Percentiles rank a stretch among this genome's conserved stretches.
These are phyloP conservation scores for Notothenia rossii DNA, from an alignment of 2,113 vertebrate genomes.

Conservation along the genomic window DNA sequence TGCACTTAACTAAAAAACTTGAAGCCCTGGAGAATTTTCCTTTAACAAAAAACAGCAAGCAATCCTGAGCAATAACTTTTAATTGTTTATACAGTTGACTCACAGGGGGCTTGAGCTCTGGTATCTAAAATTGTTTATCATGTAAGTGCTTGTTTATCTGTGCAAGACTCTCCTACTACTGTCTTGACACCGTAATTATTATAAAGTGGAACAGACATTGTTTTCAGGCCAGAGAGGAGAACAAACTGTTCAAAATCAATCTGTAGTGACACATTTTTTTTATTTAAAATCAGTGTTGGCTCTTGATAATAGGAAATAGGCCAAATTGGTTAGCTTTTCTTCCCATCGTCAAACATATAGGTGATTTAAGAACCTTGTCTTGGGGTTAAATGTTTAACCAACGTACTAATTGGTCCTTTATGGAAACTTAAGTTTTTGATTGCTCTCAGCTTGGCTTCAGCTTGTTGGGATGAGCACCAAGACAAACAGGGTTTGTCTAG, in stretches of 20 bases:
- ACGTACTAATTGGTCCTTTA: background rate
- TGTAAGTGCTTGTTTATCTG: conserved; percentile 29
- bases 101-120: conserved; percentile 51
- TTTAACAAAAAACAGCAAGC: conserved; percentile 43
- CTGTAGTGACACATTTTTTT: background rate
- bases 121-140: conserved; percentile 45
- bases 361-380: conserved; percentile 3
- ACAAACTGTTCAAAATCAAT: background rate
- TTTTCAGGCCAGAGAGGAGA: background rate
- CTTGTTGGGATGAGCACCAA: conserved; percentile 67
- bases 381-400: conserved; percentile 4
- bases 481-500: conserved; percentile 65
- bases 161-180: conserved; percentile 31
- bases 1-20: conserved; percentile 33
- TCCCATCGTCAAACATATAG: background rate
- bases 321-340: background rate
- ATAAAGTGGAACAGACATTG: conserved; percentile 7
- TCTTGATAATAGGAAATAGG: background rate
- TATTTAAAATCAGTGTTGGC: background rate
- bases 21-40: conserved; percentile 62
- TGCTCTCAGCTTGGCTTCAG: conserved; percentile 11
- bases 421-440: background rate
- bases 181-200: conserved; percentile 13
- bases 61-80: conserved; percentile 49
- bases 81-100: conserved; percentile 58